Evolutionary conservation across 2,113 vertebrate species (phyloP).

Genomic region (Phaethon lepturus): DNA sequence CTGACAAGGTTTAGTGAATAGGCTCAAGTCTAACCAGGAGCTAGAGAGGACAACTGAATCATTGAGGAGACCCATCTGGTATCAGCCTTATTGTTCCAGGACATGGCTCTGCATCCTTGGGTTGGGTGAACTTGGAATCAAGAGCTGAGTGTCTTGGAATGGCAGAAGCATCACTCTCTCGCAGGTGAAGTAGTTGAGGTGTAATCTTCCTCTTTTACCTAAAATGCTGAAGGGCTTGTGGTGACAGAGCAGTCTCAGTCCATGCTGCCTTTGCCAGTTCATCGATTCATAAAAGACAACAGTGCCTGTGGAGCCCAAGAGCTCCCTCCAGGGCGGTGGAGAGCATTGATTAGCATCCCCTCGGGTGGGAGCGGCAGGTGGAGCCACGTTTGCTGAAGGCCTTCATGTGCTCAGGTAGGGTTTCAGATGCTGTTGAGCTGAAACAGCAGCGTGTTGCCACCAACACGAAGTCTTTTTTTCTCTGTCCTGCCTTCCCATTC

Average conservation of each 20-base stretch:
- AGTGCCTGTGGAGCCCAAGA: fast-evolving
- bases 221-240: not conserved
- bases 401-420: fast-evolving
- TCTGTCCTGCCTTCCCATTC: not conserved
- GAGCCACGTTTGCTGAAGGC: not conserved
- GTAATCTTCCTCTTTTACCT: not conserved
- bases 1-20: not conserved
- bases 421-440: not conserved
- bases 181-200: not conserved
- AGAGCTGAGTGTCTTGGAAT: not conserved
- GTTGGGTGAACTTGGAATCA: not conserved
- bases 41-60: not conserved
- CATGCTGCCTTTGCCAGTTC: fast-evolving
- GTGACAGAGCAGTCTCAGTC: not conserved
- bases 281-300: not conserved
- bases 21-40: not conserved
- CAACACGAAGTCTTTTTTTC: not conserved
- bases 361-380: not conserved
- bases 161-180: not conserved
- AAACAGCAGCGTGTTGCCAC: not conserved
- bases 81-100: not conserved
- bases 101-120: not conserved
- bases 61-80: not conserved
- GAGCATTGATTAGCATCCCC: fast-evolving
- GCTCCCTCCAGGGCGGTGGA: not conserved